phyloP scores from a whole-genome alignment of 2,797 vertebrate genomes.

The Myotis planiceps region DNA sequence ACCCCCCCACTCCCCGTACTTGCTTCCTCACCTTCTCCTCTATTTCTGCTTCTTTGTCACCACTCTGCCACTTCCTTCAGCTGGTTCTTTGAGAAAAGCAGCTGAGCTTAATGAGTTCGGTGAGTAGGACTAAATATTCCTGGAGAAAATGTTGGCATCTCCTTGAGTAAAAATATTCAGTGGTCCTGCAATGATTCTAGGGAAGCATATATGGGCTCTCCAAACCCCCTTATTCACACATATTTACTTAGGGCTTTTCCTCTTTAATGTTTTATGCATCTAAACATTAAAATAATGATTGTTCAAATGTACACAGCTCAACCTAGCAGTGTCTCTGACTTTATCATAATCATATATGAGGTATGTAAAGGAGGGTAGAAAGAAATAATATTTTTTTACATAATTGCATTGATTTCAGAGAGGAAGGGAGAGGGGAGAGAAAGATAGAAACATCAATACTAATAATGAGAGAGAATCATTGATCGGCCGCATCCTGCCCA shows the following conservation, averaged over 20 bases:
- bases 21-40: slow-evolving; percentile 5
- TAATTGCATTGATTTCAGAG: too few relatives aligned
- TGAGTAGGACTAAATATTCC: background rate
- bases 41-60: slow-evolving; percentile 39
- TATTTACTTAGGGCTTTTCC: background rate
- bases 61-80: slow-evolving; percentile 49
- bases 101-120: background rate
- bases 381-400: background rate
- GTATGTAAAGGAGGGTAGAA: background rate
- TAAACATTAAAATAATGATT: background rate
- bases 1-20: background rate
- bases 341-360: background rate
- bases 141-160: background rate
- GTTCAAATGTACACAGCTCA: background rate
- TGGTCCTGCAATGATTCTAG: background rate
- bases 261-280: background rate
- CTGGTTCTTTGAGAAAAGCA: slow-evolving; percentile 41
- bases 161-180: background rate
- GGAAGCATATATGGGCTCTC: background rate
- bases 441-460: too few relatives aligned
- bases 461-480: too few relatives aligned
- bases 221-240: background rate
- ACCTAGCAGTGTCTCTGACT: background rate
- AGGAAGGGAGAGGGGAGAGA: too few relatives aligned
- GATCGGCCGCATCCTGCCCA: too few relatives aligned